Evolutionary conservation across 2,113 vertebrate genomes (phyloP), one percentile per base, ranked within the genome.

Genomic region (Carollia perspicillata): DNA sequence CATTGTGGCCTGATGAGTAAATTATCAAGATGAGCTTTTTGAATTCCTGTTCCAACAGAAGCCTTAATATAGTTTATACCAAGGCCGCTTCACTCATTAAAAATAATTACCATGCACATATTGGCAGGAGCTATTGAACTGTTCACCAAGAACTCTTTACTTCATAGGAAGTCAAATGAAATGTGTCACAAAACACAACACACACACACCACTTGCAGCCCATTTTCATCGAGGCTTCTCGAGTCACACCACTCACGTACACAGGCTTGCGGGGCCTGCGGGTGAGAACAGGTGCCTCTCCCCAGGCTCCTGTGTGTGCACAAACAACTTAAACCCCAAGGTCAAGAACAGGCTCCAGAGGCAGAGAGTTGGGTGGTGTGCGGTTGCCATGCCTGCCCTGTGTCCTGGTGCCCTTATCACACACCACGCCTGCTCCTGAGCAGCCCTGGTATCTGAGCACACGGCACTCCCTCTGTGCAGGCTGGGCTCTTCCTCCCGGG

Each of bases 361-460:
- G 30, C 44, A 68, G 17, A 60, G 75, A 53, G 49, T 10, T 3
- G 11, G 35, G 20, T 4, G 35, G 74, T 2, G 8, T 26, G n/a
- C 3, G 37, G 71, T 47, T 10, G 23, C 3, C 8, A 14, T 1
- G 22, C 7, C 66, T 44, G 9, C 12, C 49, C 0, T 0, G 2
- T 8, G n/a, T 44, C 49, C 6, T 10, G 6, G 12, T 16, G 16
- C 44, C 28, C 58, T 69, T 2, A 9, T 35, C 53, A 14, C 0
- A 0, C 6, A 42, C 10, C 14, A 22, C 0, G 28, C 0, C 17
- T 1, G 2, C 42, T 35, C 33, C 80, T 28, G 37, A 47, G 55
- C 30, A 12, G 12, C 4, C 18, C 1, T 0, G 12, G 78, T 0
- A 0, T 66, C 77, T 30, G 22, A 33, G n/a, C 1, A 0, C 0